Conservation (phyloP, 2,113 vertebrate species). For the zebrafish (Danio rerio) region DNA sequence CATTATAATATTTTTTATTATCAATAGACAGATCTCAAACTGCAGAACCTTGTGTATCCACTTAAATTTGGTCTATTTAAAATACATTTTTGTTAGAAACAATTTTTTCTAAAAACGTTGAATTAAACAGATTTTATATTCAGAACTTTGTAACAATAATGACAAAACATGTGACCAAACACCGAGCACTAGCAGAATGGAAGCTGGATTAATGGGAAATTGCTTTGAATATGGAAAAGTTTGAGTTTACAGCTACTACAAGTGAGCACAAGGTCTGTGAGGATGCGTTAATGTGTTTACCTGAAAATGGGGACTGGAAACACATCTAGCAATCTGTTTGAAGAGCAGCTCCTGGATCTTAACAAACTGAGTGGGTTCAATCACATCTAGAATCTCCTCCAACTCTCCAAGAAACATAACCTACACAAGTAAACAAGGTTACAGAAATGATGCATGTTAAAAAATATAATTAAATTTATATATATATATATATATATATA, state of each 20-base stretch:
- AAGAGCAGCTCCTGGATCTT: slow-evolving; percentile 99
- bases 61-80: neutral
- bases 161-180: neutral
- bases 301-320: slow-evolving; percentile 99
- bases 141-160: neutral
- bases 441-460: no score
- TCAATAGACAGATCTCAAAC: neutral
- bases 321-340: slow-evolving; percentile 99
- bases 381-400: slow-evolving; percentile 98
- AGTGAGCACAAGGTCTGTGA: neutral
- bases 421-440: slow-evolving; percentile 76
- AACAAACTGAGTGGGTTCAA: slow-evolving; percentile 96
- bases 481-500: no score
- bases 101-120: neutral
- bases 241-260: neutral
- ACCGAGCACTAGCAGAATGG: neutral
- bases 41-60: neutral
- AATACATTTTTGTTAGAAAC: no score
- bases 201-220: neutral
- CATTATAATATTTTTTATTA: neutral
- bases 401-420: slow-evolving; percentile 99
- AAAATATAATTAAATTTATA: no score
- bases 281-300: slow-evolving; percentile 65
- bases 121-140: neutral
- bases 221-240: neutral